Percentiles rank a stretch among this genome's conserved stretches.
Conservation (phyloP, 2,113 vertebrate genomes). For the Anas platyrhynchos region DNA sequence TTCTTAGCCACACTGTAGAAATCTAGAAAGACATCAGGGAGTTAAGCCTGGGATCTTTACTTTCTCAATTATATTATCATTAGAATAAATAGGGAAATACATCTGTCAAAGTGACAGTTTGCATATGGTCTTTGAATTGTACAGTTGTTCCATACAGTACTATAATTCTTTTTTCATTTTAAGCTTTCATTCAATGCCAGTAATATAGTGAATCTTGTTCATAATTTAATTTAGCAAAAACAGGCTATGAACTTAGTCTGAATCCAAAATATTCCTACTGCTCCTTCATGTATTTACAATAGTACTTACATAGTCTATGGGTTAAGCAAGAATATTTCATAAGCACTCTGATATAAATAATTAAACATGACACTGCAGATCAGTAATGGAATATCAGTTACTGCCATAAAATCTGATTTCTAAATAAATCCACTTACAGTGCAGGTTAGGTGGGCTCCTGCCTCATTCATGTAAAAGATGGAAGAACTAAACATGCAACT, state of each 20-base stretch:
- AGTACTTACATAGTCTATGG: slow-evolving; percentile 45
- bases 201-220: slow-evolving; percentile 30
- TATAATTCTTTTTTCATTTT: slow-evolving; percentile 23
- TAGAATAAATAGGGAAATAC: slow-evolving; percentile 36
- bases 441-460: background rate
- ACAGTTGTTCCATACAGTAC: slow-evolving; percentile 27
- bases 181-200: slow-evolving; percentile 48
- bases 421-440: slow-evolving; percentile 32
- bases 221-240: slow-evolving; percentile 52
- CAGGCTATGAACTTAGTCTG: background rate
- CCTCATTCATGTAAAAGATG: background rate
- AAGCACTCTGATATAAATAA: slow-evolving; percentile 38
- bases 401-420: slow-evolving; percentile 35
- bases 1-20: background rate
- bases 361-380: slow-evolving; percentile 35
- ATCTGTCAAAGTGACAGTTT: slow-evolving; percentile 68
- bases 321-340: slow-evolving; percentile 60
- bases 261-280: slow-evolving; percentile 32
- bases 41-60: slow-evolving; percentile 16
- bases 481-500: background rate
- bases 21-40: slow-evolving; percentile 3
- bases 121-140: slow-evolving; percentile 58
- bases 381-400: slow-evolving; percentile 34
- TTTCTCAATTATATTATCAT: slow-evolving; percentile 30
- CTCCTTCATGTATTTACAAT: slow-evolving; percentile 35